Evolutionary conservation across 2,888 invertebrate species (phyloP).

Genomic region (Meloe dianella): DNA sequence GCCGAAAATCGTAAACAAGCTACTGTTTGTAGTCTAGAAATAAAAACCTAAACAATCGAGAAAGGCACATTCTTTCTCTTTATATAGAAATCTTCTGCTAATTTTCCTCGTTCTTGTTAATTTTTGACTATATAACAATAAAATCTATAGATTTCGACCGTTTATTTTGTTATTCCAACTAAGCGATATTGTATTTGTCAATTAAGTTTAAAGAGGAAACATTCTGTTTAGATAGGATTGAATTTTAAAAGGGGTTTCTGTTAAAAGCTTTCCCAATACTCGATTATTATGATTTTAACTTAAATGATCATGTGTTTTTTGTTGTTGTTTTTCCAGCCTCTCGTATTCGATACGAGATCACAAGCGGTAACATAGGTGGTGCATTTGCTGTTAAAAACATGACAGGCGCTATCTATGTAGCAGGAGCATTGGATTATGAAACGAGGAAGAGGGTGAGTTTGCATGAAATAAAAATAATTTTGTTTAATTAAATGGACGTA

Average conservation of each 20-base stretch:
- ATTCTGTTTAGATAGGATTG: not conserved
- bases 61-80: no score
- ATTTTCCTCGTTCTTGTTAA: no score
- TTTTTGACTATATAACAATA: no score
- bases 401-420: slow-evolving; percentile 98
- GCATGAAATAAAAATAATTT: not conserved
- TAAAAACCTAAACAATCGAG: no score
- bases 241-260: not conserved
- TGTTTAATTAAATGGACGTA: not conserved
- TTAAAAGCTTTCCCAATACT: slow-evolving; percentile 16
- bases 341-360: slow-evolving; percentile 99
- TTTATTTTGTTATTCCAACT: not conserved
- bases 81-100: no score
- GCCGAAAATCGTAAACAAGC: no score
- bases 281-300: not conserved
- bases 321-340: slow-evolving; percentile 73
- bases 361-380: slow-evolving; percentile 98
- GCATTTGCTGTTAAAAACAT: slow-evolving; percentile 98
- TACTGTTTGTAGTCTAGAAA: no score
- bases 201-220: not conserved
- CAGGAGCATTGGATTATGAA: slow-evolving; percentile 96
- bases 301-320: slow-evolving; percentile 48
- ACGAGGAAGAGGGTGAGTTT: slow-evolving; percentile 90
- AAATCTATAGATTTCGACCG: not conserved
- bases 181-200: not conserved